Base-by-base conservation (phyloP, 2,888 invertebrate species). In the Aromia moschata region DNA sequence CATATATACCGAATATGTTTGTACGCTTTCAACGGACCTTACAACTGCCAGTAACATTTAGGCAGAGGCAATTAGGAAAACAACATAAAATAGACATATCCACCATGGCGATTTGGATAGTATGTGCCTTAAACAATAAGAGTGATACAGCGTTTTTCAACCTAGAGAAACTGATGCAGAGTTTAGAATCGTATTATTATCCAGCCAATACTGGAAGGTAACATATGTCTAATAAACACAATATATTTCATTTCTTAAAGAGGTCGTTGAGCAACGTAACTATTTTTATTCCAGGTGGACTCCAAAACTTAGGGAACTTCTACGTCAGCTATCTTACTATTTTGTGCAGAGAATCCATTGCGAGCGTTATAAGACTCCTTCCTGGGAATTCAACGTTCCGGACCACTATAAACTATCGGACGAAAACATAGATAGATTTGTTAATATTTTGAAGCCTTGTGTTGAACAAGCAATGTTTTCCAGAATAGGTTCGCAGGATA, bases 161-260 rank as follows among this genome's bases (percentile, higher is more conserved):
- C 72, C 82, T 97, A 49, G 87, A 88, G 56, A 89, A 91, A 70
- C 89, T 96, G 74, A 86, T 96, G 74, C 89, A 88, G 67, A 89
- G 92, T 0, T 82, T 95, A 2, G 93, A 94, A 77, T 91, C 93
- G 2, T 96, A 94, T 80, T 88, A 91, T 70, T 93, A 97, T 81
- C 93, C 94, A 49, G 95, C 95, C 0, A 97, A 97, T 79, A 80
- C 84, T 31, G 96, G 96, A 17, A 79, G 77, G 79, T 79, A 73
- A n/a, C n/a, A n/a, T n/a, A n/a, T n/a, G n/a, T n/a, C n/a, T n/a
- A n/a, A n/a, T n/a, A n/a, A n/a, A n/a, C n/a, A n/a, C n/a, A n/a
- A n/a, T n/a, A n/a, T n/a, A n/a, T n/a, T n/a, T n/a, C n/a, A n/a
- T n/a, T n/a, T n/a, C n/a, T n/a, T n/a, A n/a, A n/a, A n/a, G n/a